These are phyloP conservation scores for Capitulum mitella DNA, from an alignment of 2,888 invertebrate species.

Conservation along the genomic window DNA sequence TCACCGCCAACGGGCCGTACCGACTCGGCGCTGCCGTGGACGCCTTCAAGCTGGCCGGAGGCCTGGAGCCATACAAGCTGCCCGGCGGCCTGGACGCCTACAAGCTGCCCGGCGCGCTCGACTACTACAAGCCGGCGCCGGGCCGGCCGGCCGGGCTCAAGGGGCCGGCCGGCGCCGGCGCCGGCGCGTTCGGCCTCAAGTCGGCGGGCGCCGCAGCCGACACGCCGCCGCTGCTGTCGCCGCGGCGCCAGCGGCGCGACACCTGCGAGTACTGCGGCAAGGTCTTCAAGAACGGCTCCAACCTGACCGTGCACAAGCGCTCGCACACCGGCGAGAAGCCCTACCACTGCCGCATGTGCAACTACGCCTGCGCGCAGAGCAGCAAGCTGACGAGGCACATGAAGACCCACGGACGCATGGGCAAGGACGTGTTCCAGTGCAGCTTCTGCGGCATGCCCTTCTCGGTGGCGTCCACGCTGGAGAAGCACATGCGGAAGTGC, in stretches of 20 bases:
- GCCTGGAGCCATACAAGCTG: constrained; percentile 25
- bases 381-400: constrained; percentile 98
- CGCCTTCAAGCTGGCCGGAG: constrained; percentile 48
- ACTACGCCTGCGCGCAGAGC: constrained; percentile 88
- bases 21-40: not conserved
- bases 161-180: no score
- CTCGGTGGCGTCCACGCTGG: constrained; percentile 96
- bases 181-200: constrained; percentile 39
- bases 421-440: constrained; percentile 97
- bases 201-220: constrained; percentile 33
- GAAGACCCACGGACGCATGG: constrained; percentile 97
- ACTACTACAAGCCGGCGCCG: not conserved
- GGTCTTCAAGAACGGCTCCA: constrained; percentile 77
- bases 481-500: constrained; percentile 99
- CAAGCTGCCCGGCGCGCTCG: constrained; percentile 38
- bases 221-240: constrained; percentile 34
- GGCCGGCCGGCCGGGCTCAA: no score
- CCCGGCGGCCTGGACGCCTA: not conserved
- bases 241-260: constrained; percentile 58
- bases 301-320: constrained; percentile 92
- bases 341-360: constrained; percentile 96
- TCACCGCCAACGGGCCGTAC: constrained; percentile 34
- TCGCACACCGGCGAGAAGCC: constrained; percentile 99
- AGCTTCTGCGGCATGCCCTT: constrained; percentile 99
- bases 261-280: constrained; percentile 91